Base-by-base conservation (phyloP, 2,113 vertebrate genomes). In the Coracopsis vasa region DNA sequence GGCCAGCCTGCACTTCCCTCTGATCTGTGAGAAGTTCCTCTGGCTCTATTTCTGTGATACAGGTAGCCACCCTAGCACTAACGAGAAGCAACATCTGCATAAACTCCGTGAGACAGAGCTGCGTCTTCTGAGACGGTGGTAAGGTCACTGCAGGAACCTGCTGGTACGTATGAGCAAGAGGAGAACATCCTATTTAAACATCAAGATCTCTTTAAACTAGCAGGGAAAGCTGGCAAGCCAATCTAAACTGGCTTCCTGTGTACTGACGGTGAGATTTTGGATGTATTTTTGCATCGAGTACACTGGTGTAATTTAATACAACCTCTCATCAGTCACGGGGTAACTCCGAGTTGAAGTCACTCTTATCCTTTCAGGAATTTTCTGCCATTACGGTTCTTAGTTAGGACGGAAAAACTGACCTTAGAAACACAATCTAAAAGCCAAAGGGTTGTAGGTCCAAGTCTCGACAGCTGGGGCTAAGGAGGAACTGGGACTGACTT, bases 71-170 rank as follows among this genome's bases (percentile, higher is more conserved):
- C 28, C 35, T 3, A 11, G 33, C 60, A 39, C 42, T 16, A 6
- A 71, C 24, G 27, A 67, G 33, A 61, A 82, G 44, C 44, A 61
- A 7, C 31, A 60, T 48, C 31, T 60, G 28, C n/a, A 14, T 12
- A 8, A 16, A 20, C 23, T 44, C 51, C 0, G 1, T 9, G 25
- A 74, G 74, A 35, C n/a, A n/a, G 66, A 86, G 33, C 61, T 74
- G 45, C 2, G 0, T 42, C 41, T 81, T 56, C 67, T 5, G 41
- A 64, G 13, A 7, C 0, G 0, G 31, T 13, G 60, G 0, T 6
- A 37, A 25, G 5, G 35, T 70, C 35, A 4, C 33, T n/a, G 33
- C 58, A 74, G 65, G 78, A 91, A 23, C 50, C 65, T 56, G 24
- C 25, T 24, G 31, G 1, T 45, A 19, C 7, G 13, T 16, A 17